Conservation (phyloP, 2,797 vertebrate genomes). For the Peromyscus melanophrys region DNA sequence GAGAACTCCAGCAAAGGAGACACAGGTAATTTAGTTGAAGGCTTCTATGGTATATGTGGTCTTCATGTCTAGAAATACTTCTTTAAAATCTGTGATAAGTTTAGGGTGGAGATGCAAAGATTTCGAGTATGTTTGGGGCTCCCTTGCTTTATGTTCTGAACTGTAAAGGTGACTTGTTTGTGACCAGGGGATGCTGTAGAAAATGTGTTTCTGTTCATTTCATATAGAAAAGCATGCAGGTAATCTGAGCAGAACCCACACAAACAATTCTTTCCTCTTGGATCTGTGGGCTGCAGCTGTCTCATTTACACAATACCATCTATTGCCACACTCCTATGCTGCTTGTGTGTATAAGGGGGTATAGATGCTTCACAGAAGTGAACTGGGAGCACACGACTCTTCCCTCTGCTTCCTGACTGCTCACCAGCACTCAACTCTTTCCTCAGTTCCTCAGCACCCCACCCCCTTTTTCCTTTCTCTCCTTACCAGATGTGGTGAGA, state of each 20-base stretch:
- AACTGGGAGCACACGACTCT: neutral
- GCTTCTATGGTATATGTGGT: neutral
- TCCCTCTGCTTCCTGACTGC: neutral
- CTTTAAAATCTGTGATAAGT: constrained; percentile 39
- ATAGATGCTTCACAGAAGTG: neutral
- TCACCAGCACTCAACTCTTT: neutral
- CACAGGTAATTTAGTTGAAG: constrained; percentile 75
- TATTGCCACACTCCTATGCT: neutral
- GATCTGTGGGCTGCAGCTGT: constrained; percentile 72
- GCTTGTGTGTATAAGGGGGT: neutral
- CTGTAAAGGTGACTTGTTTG: constrained; percentile 78
- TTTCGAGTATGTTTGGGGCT: neutral
- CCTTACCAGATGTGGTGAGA: constrained; percentile 41
- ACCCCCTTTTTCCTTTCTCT: neutral
- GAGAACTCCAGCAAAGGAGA: constrained; percentile 45
- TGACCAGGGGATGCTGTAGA: constrained; percentile 75
- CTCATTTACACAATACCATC: constrained; percentile 62
- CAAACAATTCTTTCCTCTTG: neutral
- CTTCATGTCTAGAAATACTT: constrained; percentile 65
- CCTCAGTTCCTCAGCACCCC: neutral
- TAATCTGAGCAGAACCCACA: neutral
- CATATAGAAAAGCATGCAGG: neutral
- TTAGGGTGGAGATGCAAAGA: neutral
- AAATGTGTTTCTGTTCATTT: constrained; percentile 59
- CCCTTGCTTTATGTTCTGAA: constrained; percentile 67